Evolutionary conservation across 2,888 invertebrate genomes (phyloP), one percentile per base, ranked within the genome.

Genomic region (Empis livida): DNA sequence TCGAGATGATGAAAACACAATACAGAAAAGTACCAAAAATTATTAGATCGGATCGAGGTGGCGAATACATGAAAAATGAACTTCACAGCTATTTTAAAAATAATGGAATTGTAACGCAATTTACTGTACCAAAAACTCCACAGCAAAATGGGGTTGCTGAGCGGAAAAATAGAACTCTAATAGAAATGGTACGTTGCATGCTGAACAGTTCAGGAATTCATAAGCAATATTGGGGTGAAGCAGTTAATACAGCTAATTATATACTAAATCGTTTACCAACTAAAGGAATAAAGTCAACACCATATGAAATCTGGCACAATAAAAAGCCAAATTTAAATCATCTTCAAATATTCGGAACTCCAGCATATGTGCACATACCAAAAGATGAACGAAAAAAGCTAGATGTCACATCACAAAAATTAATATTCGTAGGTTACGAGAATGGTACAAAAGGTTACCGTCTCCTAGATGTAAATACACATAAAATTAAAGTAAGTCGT

Each of bases 121-220:
- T 42, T 1, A 54, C 53, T 5, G 54, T 53, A 41, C 45, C 55
- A 10, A 51, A 57, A 46, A 49, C 52, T 5, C 56, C 60, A 27
- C 52, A 59, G 39, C 56, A 59, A 48, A 60, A 59, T 40, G 57
- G 57, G 6, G 23, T 51, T 11, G 54, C 55, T 3, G 59, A 59
- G 43, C 30, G 58, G 16, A 51, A 52, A 31, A 57, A 55, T 39
- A 20, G 55, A 1, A 50, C 53, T 8, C 40, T 54, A 27, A 43
- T 52, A 6, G 55, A 55, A 42, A 49, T 47, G 49, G 55, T 54
- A 20, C 44, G 55, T 8, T 54, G 57, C 50, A 55, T 61, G 56
- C 41, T 60, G 2, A 47, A 54, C 6, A 35, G 35, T 13, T 35
- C 35, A 5, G 35, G 35, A 35, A 13, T 35, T 13, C 3, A 35